Conservation (phyloP, 2,888 invertebrate species). For the Kuschelorhynchus macadamiae region DNA sequence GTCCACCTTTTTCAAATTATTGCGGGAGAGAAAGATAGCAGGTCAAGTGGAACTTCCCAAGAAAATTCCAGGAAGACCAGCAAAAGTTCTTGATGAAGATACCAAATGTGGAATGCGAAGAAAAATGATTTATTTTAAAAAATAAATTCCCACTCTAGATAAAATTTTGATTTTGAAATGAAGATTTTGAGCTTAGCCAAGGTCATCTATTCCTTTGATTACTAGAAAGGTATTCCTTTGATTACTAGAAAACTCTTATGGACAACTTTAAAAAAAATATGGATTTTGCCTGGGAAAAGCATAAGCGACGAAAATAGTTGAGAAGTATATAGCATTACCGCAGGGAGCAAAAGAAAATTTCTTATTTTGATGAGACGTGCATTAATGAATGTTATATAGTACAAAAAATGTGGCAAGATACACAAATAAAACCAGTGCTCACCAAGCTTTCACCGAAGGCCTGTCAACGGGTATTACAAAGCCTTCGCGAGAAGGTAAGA, state of each 20-base stretch:
- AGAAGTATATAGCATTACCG: constrained; percentile 2
- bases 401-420: too few species aligned
- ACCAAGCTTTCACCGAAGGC: neutral
- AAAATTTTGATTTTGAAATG: neutral
- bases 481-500: neutral
- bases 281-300: too few species aligned
- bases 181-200: neutral
- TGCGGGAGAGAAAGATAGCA: too few species aligned
- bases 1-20: neutral
- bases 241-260: neutral
- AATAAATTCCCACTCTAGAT: neutral
- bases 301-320: constrained; percentile 4
- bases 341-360: neutral
- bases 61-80: neutral
- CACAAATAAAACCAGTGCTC: too few species aligned
- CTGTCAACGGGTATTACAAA: constrained; percentile 6
- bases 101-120: too few species aligned
- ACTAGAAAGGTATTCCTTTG: neutral
- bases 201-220: neutral
- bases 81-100: neutral
- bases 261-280: neutral
- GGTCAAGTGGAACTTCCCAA: neutral
- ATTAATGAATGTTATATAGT: too few species aligned
- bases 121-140: neutral
- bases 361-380: too few species aligned